These are phyloP conservation scores for Hermetia illucens DNA, from an alignment of 1,140 invertebrate species.

Conservation along the genomic window DNA sequence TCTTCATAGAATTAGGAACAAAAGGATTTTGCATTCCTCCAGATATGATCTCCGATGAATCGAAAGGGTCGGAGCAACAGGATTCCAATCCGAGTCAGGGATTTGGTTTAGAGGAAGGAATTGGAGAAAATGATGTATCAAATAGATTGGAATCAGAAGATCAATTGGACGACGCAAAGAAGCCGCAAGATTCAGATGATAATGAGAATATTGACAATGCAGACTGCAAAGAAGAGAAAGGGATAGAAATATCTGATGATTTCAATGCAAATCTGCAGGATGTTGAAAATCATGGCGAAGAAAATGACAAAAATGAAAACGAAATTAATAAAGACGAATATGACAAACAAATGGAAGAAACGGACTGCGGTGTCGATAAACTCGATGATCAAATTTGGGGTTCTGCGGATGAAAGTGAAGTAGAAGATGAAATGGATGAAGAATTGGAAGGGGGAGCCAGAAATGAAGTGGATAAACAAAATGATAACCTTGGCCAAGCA, in stretches of 20 bases:
- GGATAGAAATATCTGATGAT: constrained; percentile 27
- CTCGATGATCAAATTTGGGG: constrained; percentile 80
- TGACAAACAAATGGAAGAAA: constrained; percentile 93
- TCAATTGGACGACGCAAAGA: constrained; percentile 79
- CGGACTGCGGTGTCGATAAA: constrained; percentile 66
- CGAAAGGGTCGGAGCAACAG: constrained; percentile 39
- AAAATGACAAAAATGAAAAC: constrained; percentile 47
- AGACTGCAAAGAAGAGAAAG: constrained; percentile 81
- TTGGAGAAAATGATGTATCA: constrained; percentile 89
- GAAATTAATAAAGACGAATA: constrained; percentile 59
- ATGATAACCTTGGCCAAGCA: constrained; percentile 35
- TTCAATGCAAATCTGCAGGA: constrained; percentile 62
- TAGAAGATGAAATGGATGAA: constrained; percentile 42
- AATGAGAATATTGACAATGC: constrained; percentile 47
- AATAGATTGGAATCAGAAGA: constrained; percentile 63
- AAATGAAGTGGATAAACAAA: constrained; percentile 34
- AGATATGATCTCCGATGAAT: constrained; percentile 55
- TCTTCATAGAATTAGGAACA: constrained; percentile 69
- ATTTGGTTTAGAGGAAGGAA: constrained; percentile 81
- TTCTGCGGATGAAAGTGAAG: constrained; percentile 58
- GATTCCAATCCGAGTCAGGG: constrained; percentile 45
- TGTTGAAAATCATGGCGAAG: constrained; percentile 46
- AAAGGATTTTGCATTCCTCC: constrained; percentile 92
- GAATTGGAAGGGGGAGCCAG: constrained; percentile 44
- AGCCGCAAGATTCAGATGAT: constrained; percentile 45